phyloP scores from a whole-genome alignment of 2,888 invertebrate species.

The Cloeon dipterum region DNA sequence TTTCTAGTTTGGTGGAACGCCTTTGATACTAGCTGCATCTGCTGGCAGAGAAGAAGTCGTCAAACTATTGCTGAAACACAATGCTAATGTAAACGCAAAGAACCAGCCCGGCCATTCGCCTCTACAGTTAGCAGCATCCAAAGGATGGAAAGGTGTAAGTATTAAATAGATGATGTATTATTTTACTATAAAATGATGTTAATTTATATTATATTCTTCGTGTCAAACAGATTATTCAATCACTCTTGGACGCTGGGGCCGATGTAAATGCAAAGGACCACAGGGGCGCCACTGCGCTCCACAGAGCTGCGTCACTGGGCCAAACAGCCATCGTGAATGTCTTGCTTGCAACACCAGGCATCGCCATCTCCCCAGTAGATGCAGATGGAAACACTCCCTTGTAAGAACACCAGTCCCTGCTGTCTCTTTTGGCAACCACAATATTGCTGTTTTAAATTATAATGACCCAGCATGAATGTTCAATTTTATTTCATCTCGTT shows the following conservation, averaged over 20 bases:
- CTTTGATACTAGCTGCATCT: conserved; percentile 56
- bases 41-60: conserved; percentile 50
- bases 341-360: conserved; percentile 23
- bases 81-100: conserved; percentile 48
- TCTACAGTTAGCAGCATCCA: conserved; percentile 68
- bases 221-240: conserved; percentile 33
- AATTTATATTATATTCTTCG: conserved; percentile 4
- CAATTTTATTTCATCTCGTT: no score
- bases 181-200: neutral
- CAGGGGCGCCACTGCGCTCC: conserved; percentile 48
- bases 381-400: conserved; percentile 51
- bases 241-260: conserved; percentile 39
- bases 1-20: conserved; percentile 40
- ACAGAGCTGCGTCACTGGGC: conserved; percentile 59
- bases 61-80: conserved; percentile 34
- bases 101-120: conserved; percentile 54
- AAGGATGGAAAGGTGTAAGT: conserved; percentile 46
- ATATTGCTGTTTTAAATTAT: neutral
- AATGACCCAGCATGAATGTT: no score
- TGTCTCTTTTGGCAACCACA: neutral
- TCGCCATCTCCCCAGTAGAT: conserved; percentile 31
- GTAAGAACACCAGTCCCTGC: conserved; percentile 21
- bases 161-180: neutral
- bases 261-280: conserved; percentile 43
- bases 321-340: conserved; percentile 40